These are phyloP conservation scores for Numida meleagris DNA, from an alignment of 2,113 vertebrate species.

Conservation along the genomic window DNA sequence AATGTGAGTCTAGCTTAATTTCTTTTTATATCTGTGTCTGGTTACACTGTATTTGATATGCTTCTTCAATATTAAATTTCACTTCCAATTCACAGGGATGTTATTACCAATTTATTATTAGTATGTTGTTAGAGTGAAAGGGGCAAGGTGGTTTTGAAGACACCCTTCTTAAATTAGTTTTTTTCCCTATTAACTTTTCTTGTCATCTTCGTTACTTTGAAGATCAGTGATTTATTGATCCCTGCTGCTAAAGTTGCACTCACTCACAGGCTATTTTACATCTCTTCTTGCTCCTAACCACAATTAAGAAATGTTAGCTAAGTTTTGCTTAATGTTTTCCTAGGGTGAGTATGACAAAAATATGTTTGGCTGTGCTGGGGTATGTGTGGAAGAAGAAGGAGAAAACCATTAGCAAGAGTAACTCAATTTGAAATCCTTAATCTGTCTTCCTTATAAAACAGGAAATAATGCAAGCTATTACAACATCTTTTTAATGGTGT, in stretches of 20 bases:
- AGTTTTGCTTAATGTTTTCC: background rate
- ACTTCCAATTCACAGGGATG: background rate
- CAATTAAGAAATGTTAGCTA: background rate
- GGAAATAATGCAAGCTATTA: background rate
- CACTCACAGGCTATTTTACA: background rate
- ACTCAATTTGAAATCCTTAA: background rate
- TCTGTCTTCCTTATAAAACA: background rate
- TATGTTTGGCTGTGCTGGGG: accelerated
- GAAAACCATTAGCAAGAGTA: background rate
- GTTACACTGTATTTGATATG: background rate
- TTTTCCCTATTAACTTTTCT: background rate
- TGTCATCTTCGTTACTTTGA: background rate
- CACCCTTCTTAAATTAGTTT: background rate
- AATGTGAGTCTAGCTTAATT: background rate
- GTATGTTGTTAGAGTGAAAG: background rate
- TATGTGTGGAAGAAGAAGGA: background rate
- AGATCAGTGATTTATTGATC: background rate
- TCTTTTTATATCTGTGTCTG: background rate
- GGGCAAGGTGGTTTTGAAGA: background rate
- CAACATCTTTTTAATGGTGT: background rate
- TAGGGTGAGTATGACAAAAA: background rate
- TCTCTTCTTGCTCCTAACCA: background rate
- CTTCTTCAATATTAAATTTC: background rate
- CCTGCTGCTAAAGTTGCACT: background rate
- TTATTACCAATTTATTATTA: background rate